Evolutionary conservation across 2,888 invertebrate genomes (phyloP).

Genomic region (Tetanocera ferruginea): DNA sequence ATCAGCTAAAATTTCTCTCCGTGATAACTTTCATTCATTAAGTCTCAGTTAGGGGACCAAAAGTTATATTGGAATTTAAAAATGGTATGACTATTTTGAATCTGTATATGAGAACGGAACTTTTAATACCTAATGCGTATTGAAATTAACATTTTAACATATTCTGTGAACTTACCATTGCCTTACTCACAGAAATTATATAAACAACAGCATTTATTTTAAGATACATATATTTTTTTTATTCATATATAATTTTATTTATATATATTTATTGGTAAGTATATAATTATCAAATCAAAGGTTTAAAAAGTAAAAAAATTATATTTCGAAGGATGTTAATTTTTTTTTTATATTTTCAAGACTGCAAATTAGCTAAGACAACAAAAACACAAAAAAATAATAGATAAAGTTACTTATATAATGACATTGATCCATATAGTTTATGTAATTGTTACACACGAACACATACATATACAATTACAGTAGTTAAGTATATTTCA

Average conservation of each 20-base stretch:
- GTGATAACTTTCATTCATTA: too few species aligned
- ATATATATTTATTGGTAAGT: constrained; percentile 28
- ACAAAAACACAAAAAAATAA: not conserved
- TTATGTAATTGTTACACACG: constrained; percentile 6
- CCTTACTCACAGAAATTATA: too few species aligned
- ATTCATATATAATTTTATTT: constrained; percentile 42
- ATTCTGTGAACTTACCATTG: too few species aligned
- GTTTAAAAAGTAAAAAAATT: constrained; percentile 1
- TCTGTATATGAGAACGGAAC: too few species aligned
- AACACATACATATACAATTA: constrained; percentile 39
- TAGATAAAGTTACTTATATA: not conserved
- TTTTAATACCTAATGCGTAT: too few species aligned
- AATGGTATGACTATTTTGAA: too few species aligned
- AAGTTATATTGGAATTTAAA: too few species aligned
- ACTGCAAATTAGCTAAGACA: not conserved
- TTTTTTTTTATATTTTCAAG: not conserved
- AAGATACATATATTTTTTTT: constrained; percentile 45
- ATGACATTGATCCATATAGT: constrained; percentile 35
- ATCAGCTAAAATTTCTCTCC: too few species aligned
- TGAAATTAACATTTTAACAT: too few species aligned
- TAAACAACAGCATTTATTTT: constrained; percentile 59
- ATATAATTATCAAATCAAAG: constrained; percentile 11
- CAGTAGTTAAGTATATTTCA: constrained; percentile 38
- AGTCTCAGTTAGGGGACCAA: too few species aligned
- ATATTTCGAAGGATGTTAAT: not conserved